A percentile compares a stretch with the other conserved stretches of the same genome.
Evolutionary conservation across 2,113 vertebrate genomes (phyloP).

Genomic region (Microcebus lehilahytsara): DNA sequence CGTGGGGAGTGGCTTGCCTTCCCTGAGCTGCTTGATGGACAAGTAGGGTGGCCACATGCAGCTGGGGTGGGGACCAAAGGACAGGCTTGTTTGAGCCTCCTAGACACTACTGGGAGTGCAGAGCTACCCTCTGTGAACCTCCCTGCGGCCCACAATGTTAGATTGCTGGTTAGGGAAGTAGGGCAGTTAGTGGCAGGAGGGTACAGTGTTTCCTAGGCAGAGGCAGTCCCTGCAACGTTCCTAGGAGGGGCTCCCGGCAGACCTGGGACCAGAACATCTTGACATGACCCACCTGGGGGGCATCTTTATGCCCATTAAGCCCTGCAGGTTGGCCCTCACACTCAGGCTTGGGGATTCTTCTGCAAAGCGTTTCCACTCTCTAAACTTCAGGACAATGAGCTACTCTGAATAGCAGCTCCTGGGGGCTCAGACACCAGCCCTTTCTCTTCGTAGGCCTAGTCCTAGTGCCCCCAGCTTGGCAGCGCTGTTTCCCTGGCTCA

Average conservation of each 20-base stretch:
- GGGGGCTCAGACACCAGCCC: not conserved
- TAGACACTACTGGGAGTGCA: not conserved
- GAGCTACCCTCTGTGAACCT: not conserved
- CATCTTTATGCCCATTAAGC: not conserved
- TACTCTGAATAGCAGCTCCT: not conserved
- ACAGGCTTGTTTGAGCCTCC: not conserved
- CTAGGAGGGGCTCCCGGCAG: not conserved
- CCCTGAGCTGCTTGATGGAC: not conserved
- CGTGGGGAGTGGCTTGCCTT: not conserved
- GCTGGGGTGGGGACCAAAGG: not conserved
- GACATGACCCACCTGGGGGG: not conserved
- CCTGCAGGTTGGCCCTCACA: not conserved
- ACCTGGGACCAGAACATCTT: not conserved
- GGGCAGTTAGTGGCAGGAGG: not conserved
- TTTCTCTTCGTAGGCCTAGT: not conserved
- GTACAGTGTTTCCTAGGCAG: not conserved
- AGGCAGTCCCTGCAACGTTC: not conserved
- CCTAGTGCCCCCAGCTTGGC: not conserved
- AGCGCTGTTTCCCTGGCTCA: not conserved
- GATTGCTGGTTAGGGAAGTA: not conserved
- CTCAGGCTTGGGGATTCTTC: not conserved
- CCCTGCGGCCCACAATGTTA: not conserved
- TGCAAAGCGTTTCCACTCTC: not conserved
- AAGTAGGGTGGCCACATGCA: not conserved
- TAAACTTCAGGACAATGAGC: not conserved